These are phyloP conservation scores for Drosophila histrio DNA, from an alignment of 2,888 invertebrate genomes.

Conservation along the genomic window DNA sequence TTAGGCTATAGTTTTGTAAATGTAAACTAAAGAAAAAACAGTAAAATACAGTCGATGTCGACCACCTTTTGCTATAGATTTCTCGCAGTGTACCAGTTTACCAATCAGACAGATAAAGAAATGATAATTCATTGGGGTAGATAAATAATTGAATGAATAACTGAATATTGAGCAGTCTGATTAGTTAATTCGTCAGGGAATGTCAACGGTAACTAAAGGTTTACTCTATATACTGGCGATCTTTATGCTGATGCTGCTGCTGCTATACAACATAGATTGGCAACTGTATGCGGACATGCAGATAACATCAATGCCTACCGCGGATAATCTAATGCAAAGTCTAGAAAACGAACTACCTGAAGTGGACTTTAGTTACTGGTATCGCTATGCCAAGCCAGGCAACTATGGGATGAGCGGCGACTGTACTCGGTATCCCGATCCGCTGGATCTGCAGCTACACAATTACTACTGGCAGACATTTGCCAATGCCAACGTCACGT, in stretches of 20 bases:
- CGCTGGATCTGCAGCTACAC: slow-evolving; percentile 94
- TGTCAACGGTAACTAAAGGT: too few species aligned
- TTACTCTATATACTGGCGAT: slow-evolving; percentile 13
- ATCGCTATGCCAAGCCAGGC: slow-evolving; percentile 46
- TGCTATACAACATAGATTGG: slow-evolving; percentile 17
- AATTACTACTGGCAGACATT: slow-evolving; percentile 96
- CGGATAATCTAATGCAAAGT: slow-evolving; percentile 37
- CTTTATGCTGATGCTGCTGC: slow-evolving; percentile 17
- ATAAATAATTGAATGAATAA: too few species aligned
- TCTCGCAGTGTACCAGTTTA: neutral
- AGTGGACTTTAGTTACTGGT: slow-evolving; percentile 64
- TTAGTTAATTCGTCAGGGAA: too few species aligned
- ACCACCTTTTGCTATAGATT: too few species aligned
- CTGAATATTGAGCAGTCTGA: neutral
- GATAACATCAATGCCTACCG: neutral
- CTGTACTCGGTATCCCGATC: slow-evolving; percentile 92
- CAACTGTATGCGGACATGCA: neutral
- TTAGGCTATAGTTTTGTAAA: slow-evolving; percentile 37
- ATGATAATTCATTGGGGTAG: neutral
- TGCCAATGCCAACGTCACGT: slow-evolving; percentile 91
- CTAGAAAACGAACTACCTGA: slow-evolving; percentile 63
- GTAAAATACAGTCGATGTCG: too few species aligned
- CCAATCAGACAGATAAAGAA: neutral
- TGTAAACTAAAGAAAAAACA: slow-evolving; percentile 16
- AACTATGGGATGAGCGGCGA: slow-evolving; percentile 70